Percentiles rank a stretch among this genome's conserved stretches.
These are phyloP conservation scores for Aphidoletes aphidimyza DNA, from an alignment of 2,888 invertebrate species.

Conservation along the genomic window DNA sequence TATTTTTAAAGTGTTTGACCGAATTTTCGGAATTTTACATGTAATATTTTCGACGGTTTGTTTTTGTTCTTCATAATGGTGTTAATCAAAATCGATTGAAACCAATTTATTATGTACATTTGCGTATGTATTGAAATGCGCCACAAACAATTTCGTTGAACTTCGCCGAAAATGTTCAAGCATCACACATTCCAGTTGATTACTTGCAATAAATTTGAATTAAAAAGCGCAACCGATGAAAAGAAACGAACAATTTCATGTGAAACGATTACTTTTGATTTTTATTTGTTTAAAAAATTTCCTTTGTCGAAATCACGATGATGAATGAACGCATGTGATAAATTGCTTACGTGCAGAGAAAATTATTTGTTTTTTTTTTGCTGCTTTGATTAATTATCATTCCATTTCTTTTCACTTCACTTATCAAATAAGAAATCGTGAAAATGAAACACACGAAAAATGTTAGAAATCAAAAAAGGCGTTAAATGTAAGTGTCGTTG, in stretches of 20 bases:
- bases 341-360: slow-evolving; percentile 42
- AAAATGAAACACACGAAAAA: neutral
- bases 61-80: neutral
- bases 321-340: slow-evolving; percentile 31
- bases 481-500: too few relatives aligned
- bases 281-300: slow-evolving; percentile 16
- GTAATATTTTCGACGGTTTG: neutral
- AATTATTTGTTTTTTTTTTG: neutral
- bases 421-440: slow-evolving; percentile 31
- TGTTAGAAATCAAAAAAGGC: too few relatives aligned
- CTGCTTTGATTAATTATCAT: slow-evolving; percentile 12
- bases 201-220: neutral
- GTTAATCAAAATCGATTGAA: slow-evolving; percentile 53
- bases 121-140: too few relatives aligned
- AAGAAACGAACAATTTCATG: neutral
- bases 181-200: too few relatives aligned
- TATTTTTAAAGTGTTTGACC: slow-evolving; percentile 41
- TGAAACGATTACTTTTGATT: slow-evolving; percentile 43
- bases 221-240: neutral
- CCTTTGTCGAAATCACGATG: slow-evolving; percentile 17
- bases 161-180: too few relatives aligned
- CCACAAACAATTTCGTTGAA: too few relatives aligned
- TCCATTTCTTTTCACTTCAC: slow-evolving; percentile 14
- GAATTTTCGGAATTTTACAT: slow-evolving; percentile 36
- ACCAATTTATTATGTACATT: slow-evolving; percentile 12